phyloP scores from a whole-genome alignment of 2,888 invertebrate genomes.

The Pandemis cinnamomeana region DNA sequence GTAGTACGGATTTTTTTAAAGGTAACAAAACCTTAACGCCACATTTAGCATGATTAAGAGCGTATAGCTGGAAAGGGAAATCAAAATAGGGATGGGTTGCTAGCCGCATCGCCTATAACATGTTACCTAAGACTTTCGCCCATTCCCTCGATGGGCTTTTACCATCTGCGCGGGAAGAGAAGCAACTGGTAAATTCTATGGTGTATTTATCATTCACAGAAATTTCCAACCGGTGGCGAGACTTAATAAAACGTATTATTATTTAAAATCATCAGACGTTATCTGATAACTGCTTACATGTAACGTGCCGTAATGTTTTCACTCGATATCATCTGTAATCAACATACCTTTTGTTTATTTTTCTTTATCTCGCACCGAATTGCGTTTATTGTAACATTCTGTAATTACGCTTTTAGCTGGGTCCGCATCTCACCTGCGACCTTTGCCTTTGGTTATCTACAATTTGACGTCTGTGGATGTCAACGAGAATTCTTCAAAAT shows the following conservation, averaged over 20 bases:
- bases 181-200: too few relatives aligned
- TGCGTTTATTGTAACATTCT: slow-evolving; percentile 28
- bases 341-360: slow-evolving; percentile 11
- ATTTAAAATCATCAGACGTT: neutral
- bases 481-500: too few relatives aligned
- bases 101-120: too few relatives aligned
- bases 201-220: neutral
- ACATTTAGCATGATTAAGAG: too few relatives aligned
- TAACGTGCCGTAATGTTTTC: slow-evolving; percentile 15
- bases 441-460: neutral
- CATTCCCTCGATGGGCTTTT: too few relatives aligned
- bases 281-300: slow-evolving; percentile 13
- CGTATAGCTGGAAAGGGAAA: too few relatives aligned
- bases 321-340: slow-evolving; percentile 25
- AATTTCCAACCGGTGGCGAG: neutral
- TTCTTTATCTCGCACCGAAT: slow-evolving; percentile 9
- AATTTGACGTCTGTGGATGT: neutral
- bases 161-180: too few relatives aligned
- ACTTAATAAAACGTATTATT: neutral
- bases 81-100: too few relatives aligned
- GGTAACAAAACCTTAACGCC: too few relatives aligned
- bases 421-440: slow-evolving; percentile 7
- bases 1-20: too few relatives aligned
- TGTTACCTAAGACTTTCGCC: too few relatives aligned
- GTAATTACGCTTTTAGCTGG: neutral